Conservation (phyloP, 2,888 invertebrate species). For the Apomyelois bistriatella region DNA sequence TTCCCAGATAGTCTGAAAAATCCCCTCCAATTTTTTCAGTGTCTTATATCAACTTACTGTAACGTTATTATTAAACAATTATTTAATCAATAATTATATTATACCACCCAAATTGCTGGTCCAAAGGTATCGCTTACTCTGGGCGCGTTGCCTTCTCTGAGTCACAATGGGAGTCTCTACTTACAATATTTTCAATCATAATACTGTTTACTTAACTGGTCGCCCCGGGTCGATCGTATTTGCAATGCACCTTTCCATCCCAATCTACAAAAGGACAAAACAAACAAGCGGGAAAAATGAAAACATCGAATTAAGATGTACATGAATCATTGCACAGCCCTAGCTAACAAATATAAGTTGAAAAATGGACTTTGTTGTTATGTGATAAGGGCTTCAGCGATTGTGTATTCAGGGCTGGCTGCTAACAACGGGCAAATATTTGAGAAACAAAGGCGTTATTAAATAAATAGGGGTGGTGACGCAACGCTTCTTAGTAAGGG, state of each 20-base stretch:
- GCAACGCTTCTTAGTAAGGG: slow-evolving; percentile 15
- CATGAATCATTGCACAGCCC: slow-evolving; percentile 2
- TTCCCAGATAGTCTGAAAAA: too few relatives aligned
- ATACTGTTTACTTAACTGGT: too few relatives aligned
- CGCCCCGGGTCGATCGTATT: background rate
- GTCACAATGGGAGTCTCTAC: too few relatives aligned
- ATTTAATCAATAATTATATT: too few relatives aligned
- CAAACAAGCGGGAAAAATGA: slow-evolving; percentile 3
- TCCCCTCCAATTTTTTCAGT: too few relatives aligned
- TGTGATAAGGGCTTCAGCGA: background rate
- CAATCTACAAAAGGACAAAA: slow-evolving; percentile 7
- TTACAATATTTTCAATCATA: background rate
- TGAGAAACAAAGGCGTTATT: slow-evolving; percentile 46
- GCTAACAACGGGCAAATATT: slow-evolving; percentile 65
- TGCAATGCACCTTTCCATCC: slow-evolving; percentile 1
- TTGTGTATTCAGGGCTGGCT: slow-evolving; percentile 18
- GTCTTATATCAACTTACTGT: too few relatives aligned
- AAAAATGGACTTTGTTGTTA: background rate
- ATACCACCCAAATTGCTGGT: too few relatives aligned
- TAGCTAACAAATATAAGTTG: background rate
- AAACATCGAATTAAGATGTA: slow-evolving; percentile 13
- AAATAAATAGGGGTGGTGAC: slow-evolving; percentile 46
- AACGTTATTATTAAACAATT: too few relatives aligned
- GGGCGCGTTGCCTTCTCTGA: too few relatives aligned
- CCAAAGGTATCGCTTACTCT: too few relatives aligned